These are phyloP conservation scores for Cyclargus thomasi DNA, from an alignment of 1,140 invertebrate genomes.

Conservation along the genomic window DNA sequence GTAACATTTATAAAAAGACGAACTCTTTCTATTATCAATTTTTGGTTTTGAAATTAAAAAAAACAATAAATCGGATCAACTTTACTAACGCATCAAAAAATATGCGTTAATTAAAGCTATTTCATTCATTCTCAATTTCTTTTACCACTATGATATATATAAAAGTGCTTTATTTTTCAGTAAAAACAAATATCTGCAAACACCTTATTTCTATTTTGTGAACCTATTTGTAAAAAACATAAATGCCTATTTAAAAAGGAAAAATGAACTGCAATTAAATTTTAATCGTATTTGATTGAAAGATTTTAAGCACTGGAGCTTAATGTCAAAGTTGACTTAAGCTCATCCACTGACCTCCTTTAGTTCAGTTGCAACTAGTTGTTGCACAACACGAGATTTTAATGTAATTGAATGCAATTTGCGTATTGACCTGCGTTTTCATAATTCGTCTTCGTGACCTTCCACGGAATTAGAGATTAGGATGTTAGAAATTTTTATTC, in stretches of 20 bases:
- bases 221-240: no score
- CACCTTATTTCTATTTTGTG: no score
- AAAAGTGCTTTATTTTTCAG: no score
- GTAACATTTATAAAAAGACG: no score
- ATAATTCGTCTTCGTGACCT: background rate
- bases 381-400: background rate
- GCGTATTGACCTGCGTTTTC: constrained; percentile 1
- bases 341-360: constrained; percentile 13
- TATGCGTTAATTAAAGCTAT: no score
- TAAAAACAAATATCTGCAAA: no score
- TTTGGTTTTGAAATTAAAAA: no score
- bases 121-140: no score
- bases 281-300: background rate
- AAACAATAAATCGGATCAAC: no score
- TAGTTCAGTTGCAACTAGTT: constrained; percentile 10
- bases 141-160: no score
- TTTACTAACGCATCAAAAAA: no score
- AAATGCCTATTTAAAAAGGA: background rate
- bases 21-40: no score
- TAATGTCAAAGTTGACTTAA: constrained; percentile 14
- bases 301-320: background rate
- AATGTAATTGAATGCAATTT: constrained; percentile 13
- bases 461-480: background rate
- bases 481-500: constrained; percentile 23
- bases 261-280: background rate